Base-by-base conservation (phyloP, 30 jellyfish, hydroid and myxozoan genomes). In the Aurelia aurita complex sp. Pacific region DNA sequence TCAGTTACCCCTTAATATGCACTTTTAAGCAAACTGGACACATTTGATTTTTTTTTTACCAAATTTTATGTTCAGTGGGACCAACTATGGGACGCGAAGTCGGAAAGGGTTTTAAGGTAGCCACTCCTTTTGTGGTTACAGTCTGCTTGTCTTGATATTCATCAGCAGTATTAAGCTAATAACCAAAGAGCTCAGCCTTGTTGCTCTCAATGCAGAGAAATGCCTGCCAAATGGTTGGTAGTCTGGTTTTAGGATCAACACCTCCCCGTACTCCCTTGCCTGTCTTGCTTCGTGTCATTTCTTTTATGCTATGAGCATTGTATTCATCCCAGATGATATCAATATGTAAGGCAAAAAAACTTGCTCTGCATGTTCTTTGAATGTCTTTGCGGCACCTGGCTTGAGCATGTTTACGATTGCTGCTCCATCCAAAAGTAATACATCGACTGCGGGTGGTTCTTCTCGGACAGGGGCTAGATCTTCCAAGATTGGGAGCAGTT, bases 221-320 rank as follows among this genome's bases (percentile, higher is more conserved):
- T n/a, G 85, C 75, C 53, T 85, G 94, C 94, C 94, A 85, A 76
- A 55, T 61, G 18, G 42, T 67, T 76, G 88, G 69, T 43, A 51
- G 52, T 32, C 34, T 33, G 36, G 54, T 33, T 23, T 64, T 23
- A 38, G 85, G 69, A 69, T 42, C 64, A 42, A 68, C 92, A 32
- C 76, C 76, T 73, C 94, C 57, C 42, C 94, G 71, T 43, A 85
- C 82, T 59, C 94, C 90, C 67, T 34, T 34, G 72, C 89, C 94
- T 54, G 83, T 43, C 50, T 73, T 85, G n/a, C 68, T 38, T 55
- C 89, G 36, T 10, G 90, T 66, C 62, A 46, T 40, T 43, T 15
- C 17, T 53, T 67, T 81, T 77, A 68, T 32, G 59, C 74, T 42
- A 50, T 73, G 13, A 33, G 46, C 74, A 13, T 4, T 13, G 64